Evolutionary conservation across 2,797 vertebrate species (phyloP), one percentile per base, ranked within the genome.

Genomic region (Diplodus sargus): DNA sequence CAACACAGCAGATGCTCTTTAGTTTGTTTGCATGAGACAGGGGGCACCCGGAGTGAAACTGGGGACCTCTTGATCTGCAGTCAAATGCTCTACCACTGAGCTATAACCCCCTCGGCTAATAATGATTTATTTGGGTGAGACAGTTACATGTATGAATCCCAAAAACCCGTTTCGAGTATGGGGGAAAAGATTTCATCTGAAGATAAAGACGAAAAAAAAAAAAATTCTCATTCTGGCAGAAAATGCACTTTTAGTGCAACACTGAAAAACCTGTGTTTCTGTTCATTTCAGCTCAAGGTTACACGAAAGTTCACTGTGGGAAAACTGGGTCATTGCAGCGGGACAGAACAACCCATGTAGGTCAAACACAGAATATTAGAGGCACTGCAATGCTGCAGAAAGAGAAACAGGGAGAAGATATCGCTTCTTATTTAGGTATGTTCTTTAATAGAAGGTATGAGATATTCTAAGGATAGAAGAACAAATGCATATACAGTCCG

Each of bases 61-160:
- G 64, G 85, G 84, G 91, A 90, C 88, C 88, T 89, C 75, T 92
- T 93, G 81, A 93, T 86, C 87, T 93, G 87, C 85, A 93, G 90
- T 92, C 85, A 92, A 92, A 91, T 84, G 90, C 88, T 89, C 87
- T 86, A 75, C 89, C 90, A 87, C 90, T 90, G 87, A 93, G 89
- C 90, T 90, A 90, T 82, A 91, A 87, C 84, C 83, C 85, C 88
- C 0, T 0, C 0, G 0, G 0, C 4, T 14, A 18, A 0, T 8
- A 15, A 51, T 8, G n/a, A 47, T 34, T 30, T 6, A 63, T 30
- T 28, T 18, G 0, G 17, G 42, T 23, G 3, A 14, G 5, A n/a
- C 13, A 42, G 1, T 13, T 42, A 4, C 2, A 12, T 1, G 2
- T 15, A n/a, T 63, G 22, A 59, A 20, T 63, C 11, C 9, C 0